phyloP scores from a whole-genome alignment of 2,113 vertebrate species.

The Spheniscus mendiculus region DNA sequence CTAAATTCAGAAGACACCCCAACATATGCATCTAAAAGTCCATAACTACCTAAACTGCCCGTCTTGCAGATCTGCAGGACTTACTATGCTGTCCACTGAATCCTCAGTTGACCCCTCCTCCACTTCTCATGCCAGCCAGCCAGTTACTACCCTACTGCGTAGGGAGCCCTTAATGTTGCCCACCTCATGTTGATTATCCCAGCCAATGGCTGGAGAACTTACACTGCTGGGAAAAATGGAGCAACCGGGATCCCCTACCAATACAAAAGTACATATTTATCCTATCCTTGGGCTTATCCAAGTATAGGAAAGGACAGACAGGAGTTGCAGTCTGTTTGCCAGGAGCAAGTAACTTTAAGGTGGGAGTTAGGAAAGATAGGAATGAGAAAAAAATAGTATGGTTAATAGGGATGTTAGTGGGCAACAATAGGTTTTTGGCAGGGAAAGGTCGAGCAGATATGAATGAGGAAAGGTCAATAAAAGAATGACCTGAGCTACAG shows the following conservation, averaged over 20 bases:
- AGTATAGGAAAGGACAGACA: background rate
- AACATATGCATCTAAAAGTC: background rate
- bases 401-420: background rate
- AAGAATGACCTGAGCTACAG: background rate
- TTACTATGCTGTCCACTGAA: background rate
- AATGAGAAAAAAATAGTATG: background rate
- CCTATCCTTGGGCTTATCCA: background rate
- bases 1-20: background rate
- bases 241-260: background rate
- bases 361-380: background rate
- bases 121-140: background rate
- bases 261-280: background rate
- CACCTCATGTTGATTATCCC: background rate
- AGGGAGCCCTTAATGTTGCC: background rate
- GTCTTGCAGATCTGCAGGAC: background rate
- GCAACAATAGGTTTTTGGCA: background rate
- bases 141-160: background rate
- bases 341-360: background rate
- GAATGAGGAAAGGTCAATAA: background rate
- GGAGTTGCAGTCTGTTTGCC: background rate
- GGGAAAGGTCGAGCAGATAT: background rate
- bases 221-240: background rate
- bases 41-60: background rate
- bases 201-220: background rate
- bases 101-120: background rate